phyloP scores from a whole-genome alignment of 1,140 invertebrate species.

The Procambarus virginalis region DNA sequence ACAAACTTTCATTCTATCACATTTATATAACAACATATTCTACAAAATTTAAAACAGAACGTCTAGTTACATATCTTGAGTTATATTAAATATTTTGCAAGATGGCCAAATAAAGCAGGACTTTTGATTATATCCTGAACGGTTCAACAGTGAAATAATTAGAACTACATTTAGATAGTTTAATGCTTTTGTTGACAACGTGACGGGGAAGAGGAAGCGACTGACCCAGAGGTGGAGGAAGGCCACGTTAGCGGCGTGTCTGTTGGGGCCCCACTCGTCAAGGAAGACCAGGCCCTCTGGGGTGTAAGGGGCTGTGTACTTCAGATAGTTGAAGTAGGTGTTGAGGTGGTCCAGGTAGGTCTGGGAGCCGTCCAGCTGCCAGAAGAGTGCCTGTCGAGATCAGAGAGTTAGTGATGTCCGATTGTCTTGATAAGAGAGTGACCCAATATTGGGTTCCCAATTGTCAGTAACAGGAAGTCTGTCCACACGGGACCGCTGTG shows the following conservation, averaged over 20 bases:
- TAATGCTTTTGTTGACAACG: too few species aligned
- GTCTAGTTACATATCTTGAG: conserved; percentile 75
- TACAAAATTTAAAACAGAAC: too few species aligned
- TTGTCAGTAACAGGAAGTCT: too few species aligned
- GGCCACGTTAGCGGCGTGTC: conserved; percentile 79
- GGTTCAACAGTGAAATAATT: too few species aligned
- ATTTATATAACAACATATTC: too few species aligned
- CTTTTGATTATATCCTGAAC: conserved; percentile 73
- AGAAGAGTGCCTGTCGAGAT: conserved; percentile 44
- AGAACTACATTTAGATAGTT: too few species aligned
- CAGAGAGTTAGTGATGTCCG: too few species aligned
- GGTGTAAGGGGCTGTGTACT: conserved; percentile 75
- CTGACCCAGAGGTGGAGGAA: conserved; percentile 74
- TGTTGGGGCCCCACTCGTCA: conserved; percentile 77
- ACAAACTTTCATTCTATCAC: too few species aligned
- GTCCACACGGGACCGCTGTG: too few species aligned
- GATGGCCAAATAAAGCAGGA: conserved; percentile 80
- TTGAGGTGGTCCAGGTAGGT: conserved; percentile 36
- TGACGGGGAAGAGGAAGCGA: background rate
- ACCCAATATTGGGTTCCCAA: too few species aligned
- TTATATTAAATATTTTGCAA: conserved; percentile 70
- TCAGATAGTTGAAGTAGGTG: conserved; percentile 62
- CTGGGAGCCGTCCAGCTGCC: conserved; percentile 31
- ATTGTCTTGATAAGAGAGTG: too few species aligned
- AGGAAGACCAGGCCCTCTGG: conserved; percentile 79